These are phyloP conservation scores for Pseudomyrmex pallidus DNA, from an alignment of 1,140 invertebrate species.

Conservation along the genomic window DNA sequence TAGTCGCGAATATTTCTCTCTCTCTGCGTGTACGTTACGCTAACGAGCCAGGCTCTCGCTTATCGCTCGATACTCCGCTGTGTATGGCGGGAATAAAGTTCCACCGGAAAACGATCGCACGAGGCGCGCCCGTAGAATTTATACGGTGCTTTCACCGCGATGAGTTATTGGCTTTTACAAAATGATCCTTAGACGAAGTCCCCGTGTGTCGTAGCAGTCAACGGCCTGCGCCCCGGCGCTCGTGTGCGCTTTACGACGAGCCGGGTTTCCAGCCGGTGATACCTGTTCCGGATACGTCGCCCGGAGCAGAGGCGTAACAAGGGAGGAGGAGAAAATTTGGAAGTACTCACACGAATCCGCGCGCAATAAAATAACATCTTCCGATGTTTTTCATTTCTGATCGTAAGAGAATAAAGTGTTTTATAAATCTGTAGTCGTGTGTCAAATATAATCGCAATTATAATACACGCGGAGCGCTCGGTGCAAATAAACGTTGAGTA, in stretches of 20 bases:
- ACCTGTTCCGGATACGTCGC: slow-evolving; percentile 61
- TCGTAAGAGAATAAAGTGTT: neutral
- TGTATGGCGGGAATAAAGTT: slow-evolving; percentile 25
- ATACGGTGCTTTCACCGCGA: slow-evolving; percentile 61
- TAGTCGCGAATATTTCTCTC: slow-evolving; percentile 7
- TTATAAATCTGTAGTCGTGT: neutral
- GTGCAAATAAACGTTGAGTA: neutral
- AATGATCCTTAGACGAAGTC: slow-evolving; percentile 57
- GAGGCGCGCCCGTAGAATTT: slow-evolving; percentile 54
- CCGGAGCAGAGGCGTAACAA: slow-evolving; percentile 20
- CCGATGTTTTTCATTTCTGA: neutral
- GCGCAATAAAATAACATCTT: too few species aligned
- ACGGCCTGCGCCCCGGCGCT: slow-evolving; percentile 22
- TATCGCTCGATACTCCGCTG: slow-evolving; percentile 41
- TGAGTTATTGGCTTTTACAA: slow-evolving; percentile 70
- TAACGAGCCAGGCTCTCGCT: slow-evolving; percentile 47
- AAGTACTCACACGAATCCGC: neutral
- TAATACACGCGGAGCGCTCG: neutral
- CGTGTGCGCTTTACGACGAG: slow-evolving; percentile 64
- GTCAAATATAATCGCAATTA: neutral
- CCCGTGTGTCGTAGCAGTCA: slow-evolving; percentile 23
- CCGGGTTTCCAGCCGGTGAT: slow-evolving; percentile 62
- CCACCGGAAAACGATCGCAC: slow-evolving; percentile 48
- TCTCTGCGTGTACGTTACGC: slow-evolving; percentile 1
- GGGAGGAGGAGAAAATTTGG: slow-evolving; percentile 18